Conservation (phyloP, 2,797 vertebrate genomes). For the Zenarchopterus dispar region DNA sequence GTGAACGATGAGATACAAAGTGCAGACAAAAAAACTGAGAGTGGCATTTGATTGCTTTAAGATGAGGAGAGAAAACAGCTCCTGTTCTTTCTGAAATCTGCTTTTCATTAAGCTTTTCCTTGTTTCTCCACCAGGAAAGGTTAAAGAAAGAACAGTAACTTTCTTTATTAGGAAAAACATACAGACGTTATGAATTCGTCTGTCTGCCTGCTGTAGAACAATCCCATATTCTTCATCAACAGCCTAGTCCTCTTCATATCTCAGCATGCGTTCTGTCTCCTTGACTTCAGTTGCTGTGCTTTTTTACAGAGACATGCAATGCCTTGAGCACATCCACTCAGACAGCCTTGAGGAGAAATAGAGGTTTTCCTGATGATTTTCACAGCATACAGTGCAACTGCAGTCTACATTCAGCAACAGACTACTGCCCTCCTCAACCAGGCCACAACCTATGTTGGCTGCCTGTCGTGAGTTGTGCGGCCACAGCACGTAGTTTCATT, state of each 20-base stretch:
- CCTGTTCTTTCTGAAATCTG: slow-evolving; percentile 33
- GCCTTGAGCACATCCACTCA: slow-evolving; percentile 18
- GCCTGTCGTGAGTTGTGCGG: slow-evolving; percentile 52
- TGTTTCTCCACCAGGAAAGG: slow-evolving; percentile 15
- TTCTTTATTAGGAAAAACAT: slow-evolving; percentile 35
- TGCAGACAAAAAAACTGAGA: slow-evolving; percentile 60
- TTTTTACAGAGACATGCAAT: slow-evolving; percentile 28
- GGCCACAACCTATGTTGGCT: slow-evolving; percentile 32
- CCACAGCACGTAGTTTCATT: slow-evolving; percentile 43
- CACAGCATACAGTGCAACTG: slow-evolving; percentile 27
- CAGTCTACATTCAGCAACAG: slow-evolving; percentile 33
- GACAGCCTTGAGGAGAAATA: slow-evolving; percentile 28
- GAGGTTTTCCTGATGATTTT: slow-evolving; percentile 44
- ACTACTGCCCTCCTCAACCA: slow-evolving; percentile 32
- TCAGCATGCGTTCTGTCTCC: slow-evolving; percentile 51
- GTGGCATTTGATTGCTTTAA: slow-evolving; percentile 56
- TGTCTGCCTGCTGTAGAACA: slow-evolving; percentile 19
- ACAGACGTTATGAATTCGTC: slow-evolving; percentile 57
- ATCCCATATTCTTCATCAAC: slow-evolving; percentile 41
- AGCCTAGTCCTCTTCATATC: slow-evolving; percentile 55
- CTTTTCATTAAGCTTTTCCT: slow-evolving; percentile 46
- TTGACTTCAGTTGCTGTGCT: slow-evolving; percentile 33
- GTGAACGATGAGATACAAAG: slow-evolving; percentile 67
- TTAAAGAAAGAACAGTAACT: slow-evolving; percentile 39
- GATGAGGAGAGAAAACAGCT: slow-evolving; percentile 25